Conservation (phyloP, 2,888 invertebrate genomes). For the Monoplex corrugatus region DNA sequence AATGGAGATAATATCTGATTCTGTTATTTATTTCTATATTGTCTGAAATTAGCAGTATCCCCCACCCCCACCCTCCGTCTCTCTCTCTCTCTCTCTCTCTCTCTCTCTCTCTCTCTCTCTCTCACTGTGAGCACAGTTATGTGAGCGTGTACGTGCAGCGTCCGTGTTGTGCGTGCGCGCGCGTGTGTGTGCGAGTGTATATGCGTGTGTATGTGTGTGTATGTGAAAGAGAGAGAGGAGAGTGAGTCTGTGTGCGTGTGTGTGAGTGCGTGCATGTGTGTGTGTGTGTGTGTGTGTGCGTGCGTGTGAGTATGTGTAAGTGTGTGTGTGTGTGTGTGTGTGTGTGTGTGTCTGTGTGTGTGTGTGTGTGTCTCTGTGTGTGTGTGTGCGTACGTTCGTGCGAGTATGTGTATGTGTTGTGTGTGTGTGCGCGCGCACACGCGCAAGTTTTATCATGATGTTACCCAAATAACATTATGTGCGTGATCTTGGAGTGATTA, state of each 20-base stretch:
- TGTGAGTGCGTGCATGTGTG: neutral
- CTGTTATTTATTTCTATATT: too few relatives aligned
- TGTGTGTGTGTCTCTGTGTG: neutral
- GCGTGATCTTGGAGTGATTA: too few relatives aligned
- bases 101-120: neutral
- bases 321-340: neutral
- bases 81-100: neutral
- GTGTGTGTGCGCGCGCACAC: neutral
- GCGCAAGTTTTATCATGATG: too few relatives aligned
- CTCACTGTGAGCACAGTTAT: too few relatives aligned
- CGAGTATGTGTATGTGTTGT: neutral
- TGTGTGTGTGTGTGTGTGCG: slow-evolving; percentile 23
- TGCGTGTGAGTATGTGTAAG: neutral
- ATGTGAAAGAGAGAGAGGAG: too few relatives aligned
- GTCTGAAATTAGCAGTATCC: too few relatives aligned
- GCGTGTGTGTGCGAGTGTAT: neutral
- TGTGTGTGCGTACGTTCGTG: neutral
- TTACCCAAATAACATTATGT: too few relatives aligned
- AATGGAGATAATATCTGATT: too few relatives aligned
- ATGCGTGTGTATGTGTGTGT: neutral
- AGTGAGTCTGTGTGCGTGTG: too few relatives aligned
- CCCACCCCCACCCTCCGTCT: neutral
- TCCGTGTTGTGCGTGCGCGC: too few relatives aligned
- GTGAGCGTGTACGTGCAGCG: too few relatives aligned
- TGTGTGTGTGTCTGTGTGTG: neutral